phyloP scores from a whole-genome alignment of 2,888 invertebrate genomes.

The Pilophorus perplexus region DNA sequence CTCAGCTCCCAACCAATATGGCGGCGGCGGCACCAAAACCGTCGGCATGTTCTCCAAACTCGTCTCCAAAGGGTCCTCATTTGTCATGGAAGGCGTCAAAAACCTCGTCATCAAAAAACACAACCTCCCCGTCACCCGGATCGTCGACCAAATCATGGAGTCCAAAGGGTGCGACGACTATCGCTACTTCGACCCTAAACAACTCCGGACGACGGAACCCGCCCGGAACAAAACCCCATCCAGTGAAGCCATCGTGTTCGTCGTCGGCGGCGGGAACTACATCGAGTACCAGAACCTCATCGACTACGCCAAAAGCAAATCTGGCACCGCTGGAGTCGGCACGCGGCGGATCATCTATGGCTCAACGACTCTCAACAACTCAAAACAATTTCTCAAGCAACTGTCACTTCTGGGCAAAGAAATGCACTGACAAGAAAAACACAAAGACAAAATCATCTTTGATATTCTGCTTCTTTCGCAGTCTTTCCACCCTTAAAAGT shows the following conservation, averaged over 20 bases:
- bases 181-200: conserved; percentile 92
- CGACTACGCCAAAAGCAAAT: conserved; percentile 88
- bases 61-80: conserved; percentile 93
- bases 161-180: conserved; percentile 76
- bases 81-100: conserved; percentile 99
- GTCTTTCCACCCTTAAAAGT: conserved; percentile 44
- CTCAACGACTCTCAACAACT: conserved; percentile 89
- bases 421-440: conserved; percentile 42
- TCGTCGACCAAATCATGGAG: conserved; percentile 87
- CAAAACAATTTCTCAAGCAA: conserved; percentile 90
- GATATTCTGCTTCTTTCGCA: conserved; percentile 39
- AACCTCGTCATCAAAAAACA: conserved; percentile 98
- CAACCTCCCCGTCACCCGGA: conserved; percentile 89
- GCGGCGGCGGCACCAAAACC: conserved; percentile 94
- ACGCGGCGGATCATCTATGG: conserved; percentile 89
- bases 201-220: conserved; percentile 70
- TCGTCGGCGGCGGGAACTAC: conserved; percentile 94
- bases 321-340: conserved; percentile 55
- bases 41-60: conserved; percentile 98
- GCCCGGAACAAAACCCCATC: conserved; percentile 63
- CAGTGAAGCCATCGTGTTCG: conserved; percentile 84
- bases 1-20: conserved; percentile 73
- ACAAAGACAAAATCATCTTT: conserved; percentile 33
- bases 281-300: conserved; percentile 98
- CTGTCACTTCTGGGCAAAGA: conserved; percentile 42